Evolutionary conservation across 2,888 invertebrate species (phyloP).

Genomic region (Tenthredo scrophulariae): DNA sequence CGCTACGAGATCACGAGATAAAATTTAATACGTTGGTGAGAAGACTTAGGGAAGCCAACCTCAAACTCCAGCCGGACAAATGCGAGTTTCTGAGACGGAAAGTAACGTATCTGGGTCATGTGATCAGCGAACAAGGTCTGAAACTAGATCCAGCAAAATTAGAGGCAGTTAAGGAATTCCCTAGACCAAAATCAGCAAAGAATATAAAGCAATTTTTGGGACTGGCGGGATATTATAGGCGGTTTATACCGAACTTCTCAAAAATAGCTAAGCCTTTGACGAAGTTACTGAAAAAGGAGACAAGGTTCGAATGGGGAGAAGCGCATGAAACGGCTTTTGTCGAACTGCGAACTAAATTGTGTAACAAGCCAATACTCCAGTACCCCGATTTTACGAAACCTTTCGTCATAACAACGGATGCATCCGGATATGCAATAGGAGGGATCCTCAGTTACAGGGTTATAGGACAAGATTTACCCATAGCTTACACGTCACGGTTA

Average conservation of each 20-base stretch:
- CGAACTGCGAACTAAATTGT: neutral
- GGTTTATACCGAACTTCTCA: too few species aligned
- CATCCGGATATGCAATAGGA: conserved; percentile 52
- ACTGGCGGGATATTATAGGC: too few species aligned
- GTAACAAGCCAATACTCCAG: conserved; percentile 31
- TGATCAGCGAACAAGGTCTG: conserved; percentile 53
- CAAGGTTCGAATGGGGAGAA: neutral
- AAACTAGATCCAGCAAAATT: conserved; percentile 53
- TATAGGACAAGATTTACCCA: conserved; percentile 55
- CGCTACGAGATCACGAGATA: conserved; percentile 55
- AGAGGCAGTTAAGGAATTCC: conserved; percentile 51
- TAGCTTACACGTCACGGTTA: conserved; percentile 58
- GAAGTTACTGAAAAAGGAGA: neutral
- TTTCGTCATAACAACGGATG: conserved; percentile 55
- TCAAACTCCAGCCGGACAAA: conserved; percentile 56
- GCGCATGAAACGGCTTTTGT: neutral
- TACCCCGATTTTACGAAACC: conserved; percentile 47
- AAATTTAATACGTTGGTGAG: conserved; percentile 46
- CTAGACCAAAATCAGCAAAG: conserved; percentile 13
- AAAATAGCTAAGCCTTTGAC: conserved; percentile 24
- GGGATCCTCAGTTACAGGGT: conserved; percentile 54
- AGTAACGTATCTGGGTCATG: conserved; percentile 56
- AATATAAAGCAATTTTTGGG: neutral
- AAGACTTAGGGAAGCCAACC: conserved; percentile 33
- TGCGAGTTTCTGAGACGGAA: conserved; percentile 53